Base-by-base conservation (phyloP, 2,888 invertebrate genomes). In the Pandemis cinnamomeana region DNA sequence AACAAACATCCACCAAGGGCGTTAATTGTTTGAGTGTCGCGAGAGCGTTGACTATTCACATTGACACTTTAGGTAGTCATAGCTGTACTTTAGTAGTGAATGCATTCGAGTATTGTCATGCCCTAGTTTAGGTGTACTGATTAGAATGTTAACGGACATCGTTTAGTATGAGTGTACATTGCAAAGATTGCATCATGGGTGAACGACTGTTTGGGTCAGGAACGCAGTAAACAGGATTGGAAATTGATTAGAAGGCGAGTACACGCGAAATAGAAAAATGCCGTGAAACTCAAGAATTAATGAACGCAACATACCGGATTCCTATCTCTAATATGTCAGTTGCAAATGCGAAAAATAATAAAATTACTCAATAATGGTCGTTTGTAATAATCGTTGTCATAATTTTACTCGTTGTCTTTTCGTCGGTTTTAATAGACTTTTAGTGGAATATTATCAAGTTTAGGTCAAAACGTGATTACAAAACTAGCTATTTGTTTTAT, bases 111-210 rank as follows among this genome's bases (percentile, higher is more conserved):
- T 7, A 63, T 64, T 44, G 63, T 46, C 64, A 48, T 66, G 73
- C 70, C 73, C 69, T 42, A 70, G 60, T 73, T 73, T 62, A 53
- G 46, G 63, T 27, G 11, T 27, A 8, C 73, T 73, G 73, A 73
- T 73, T 69, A 73, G 73, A 70, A 70, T 73, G 64, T 69, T 66
- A 66, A 70, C 51, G 42, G 42, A 60, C 64, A 48, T 63, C 20
- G 20, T 73, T 70, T 71, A 58, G 55, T 11, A 15, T 10, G 55
- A 20, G 36, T n/a, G n/a, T n/a, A 44, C 36, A 60, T 20, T 55
- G 53, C 63, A 36, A 15, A 5, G 60, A 20, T 68, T 68, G 68
- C 60, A 48, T 48, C 60, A 68, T 51, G 60, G 72, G 69, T 73
- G 48, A 73, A 51, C 60, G 72, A 73, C 69, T 55, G 55, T 55